These are phyloP conservation scores for Argyrosomus regius DNA, from an alignment of 2,797 vertebrate species.

Conservation along the genomic window DNA sequence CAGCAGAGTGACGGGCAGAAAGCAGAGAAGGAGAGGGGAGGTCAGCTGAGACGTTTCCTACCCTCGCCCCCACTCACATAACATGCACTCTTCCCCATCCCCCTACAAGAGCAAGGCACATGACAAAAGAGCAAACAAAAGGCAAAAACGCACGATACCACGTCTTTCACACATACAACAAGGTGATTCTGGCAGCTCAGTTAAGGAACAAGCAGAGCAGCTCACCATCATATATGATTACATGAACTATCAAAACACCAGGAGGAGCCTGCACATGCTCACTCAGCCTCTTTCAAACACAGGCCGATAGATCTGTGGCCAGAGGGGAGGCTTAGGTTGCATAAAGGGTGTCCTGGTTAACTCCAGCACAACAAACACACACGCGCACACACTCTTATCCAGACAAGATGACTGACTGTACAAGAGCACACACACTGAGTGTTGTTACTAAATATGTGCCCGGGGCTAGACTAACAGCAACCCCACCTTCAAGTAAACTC, in stretches of 20 bases:
- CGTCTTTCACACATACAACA: background rate
- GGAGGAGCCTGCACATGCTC: background rate
- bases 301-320: background rate
- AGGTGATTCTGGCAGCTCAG: background rate
- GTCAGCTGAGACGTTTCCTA: constrained; percentile 13
- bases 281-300: constrained; percentile 1
- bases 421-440: background rate
- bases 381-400: background rate
- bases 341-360: constrained; percentile 16
- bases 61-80: constrained; percentile 15
- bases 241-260: background rate
- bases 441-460: background rate
- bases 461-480: background rate
- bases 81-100: constrained; percentile 16
- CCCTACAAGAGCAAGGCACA: background rate
- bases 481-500: background rate
- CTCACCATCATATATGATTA: background rate
- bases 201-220: background rate
- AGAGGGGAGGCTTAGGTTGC: constrained; percentile 15
- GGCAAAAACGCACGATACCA: background rate
- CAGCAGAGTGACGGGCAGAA: constrained; percentile 3
- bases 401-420: background rate
- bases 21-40: background rate
- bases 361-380: background rate
- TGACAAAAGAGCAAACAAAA: constrained; percentile 28